Evolutionary conservation across 1,140 invertebrate species (phyloP), one percentile per base, ranked within the genome.

Genomic region (Dendroctonus ponderosae): DNA sequence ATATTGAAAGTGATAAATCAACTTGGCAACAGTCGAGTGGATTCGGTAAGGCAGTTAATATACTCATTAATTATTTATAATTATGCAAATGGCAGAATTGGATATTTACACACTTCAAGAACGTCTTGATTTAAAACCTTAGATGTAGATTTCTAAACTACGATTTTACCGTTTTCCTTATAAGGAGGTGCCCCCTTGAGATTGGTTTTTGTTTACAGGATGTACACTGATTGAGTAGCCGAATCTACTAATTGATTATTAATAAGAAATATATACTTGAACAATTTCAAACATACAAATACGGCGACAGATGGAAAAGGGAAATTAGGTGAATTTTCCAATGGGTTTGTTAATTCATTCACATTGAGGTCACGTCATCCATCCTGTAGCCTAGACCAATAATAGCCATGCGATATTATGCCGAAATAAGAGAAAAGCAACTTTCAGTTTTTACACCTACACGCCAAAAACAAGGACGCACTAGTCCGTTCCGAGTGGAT

Each of bases 361-460:
- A 54, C 37, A 3, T 7, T 54, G 12, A 38, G 38, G 52, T 15
- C 12, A 6, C 15, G 12, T 54, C 5, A 54, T 38, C 52, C 52
- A 3, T 26, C 14, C 46, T 8, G 46, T 14, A 11, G 7, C 44
- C 40, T 58, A 44, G 15, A 43, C 7, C 56, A 58, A 43, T 58
- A 44, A 58, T n/a, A 58, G 44, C 37, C 41, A 60, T 41, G 38
- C 46, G 46, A 26, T 62, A 62, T 43, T 53, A 62, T 54, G 40
- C 50, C 61, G 50, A 54, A 62, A 54, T 62, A 53, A 52, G 61
- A 62, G 49, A 54, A 62, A 62, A 62, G 40, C 50, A 51, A 62
- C 61, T 62, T 62, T 62, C 61, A 40, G 42, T 62, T 62, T 60
- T 62, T 14, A 62, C 61, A 62, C 61, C 61, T 62, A 62, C 61